These are phyloP conservation scores for Eidolon helvum DNA, from an alignment of 2,113 vertebrate species.

Conservation along the genomic window DNA sequence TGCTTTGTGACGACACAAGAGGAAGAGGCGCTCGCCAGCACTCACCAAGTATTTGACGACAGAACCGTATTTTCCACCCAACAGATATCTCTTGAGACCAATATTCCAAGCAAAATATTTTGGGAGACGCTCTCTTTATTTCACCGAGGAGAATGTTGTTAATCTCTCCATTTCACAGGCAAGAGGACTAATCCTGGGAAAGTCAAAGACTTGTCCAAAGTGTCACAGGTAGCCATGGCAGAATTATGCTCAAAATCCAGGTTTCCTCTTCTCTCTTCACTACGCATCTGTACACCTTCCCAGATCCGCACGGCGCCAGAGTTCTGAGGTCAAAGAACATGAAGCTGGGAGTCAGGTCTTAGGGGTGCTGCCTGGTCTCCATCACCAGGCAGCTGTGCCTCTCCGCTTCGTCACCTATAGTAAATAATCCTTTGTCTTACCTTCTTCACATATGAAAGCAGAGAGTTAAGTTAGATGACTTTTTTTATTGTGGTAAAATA, in stretches of 20 bases:
- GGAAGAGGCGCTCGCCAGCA: not conserved
- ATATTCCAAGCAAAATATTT: constrained; percentile 39
- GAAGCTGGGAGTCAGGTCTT: not conserved
- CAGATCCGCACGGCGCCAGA: not conserved
- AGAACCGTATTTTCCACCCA: not conserved
- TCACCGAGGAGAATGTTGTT: not conserved
- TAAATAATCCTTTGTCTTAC: not conserved
- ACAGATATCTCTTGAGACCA: not conserved
- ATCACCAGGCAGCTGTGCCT: not conserved
- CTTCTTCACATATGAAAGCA: not conserved
- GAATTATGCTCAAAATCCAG: not conserved
- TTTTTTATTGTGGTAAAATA: not conserved
- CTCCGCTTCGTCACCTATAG: not conserved
- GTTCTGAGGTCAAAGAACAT: not conserved
- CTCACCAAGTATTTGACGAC: constrained; percentile 33
- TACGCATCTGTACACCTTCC: not conserved
- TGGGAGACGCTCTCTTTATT: constrained; percentile 6
- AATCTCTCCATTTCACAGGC: not conserved
- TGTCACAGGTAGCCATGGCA: not conserved
- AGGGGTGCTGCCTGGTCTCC: not conserved
- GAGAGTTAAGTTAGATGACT: not conserved
- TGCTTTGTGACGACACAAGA: not conserved
- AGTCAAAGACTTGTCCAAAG: not conserved
- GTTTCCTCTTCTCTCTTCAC: not conserved
- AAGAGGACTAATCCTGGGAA: not conserved